Base-by-base conservation (phyloP, 30 jellyfish, hydroid and myxozoan species). In the Turritopsis dohrnii region DNA sequence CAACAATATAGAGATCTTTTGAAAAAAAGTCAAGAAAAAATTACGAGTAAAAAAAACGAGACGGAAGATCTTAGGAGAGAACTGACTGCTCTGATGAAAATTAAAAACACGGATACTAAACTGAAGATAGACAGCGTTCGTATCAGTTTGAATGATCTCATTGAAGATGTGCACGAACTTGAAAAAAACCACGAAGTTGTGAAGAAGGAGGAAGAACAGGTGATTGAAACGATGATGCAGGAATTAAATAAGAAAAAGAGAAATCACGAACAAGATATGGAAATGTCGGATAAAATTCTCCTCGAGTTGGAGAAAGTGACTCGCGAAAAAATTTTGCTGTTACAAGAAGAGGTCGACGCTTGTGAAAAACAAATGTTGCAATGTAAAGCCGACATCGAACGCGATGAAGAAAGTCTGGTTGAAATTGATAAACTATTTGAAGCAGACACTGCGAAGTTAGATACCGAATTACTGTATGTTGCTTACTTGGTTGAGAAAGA, bases 401-500 rank as follows among this genome's bases (percentile, higher is more conserved):
- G 95, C 21, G 81, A 79, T 41, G 92, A 88, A 52, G 97, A 89
- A 54, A 80, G 90, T 18, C 52, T 94, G 81, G 86, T 85, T 28
- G 96, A 88, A 54, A 60, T 94, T 20, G 89, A 83, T 53, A 89
- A 94, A 79, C 18, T 72, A 71, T 88, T 89, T 66, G 99, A 94
- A 66, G 91, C 95, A 19, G 65, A 66, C 80, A 81, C 75, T 52
- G 96, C 99, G 16, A 88, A 94, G 79, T 90, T 89, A 18, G 99
- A 94, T 41, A 79, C 96, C 53, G 99, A 94, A 66, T 84, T 94
- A 28, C 60, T 94, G 22, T 94, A 90, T 65, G 84, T 94, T 28
- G 96, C 97, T 22, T 94, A 94, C 74, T 74, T 94, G 23, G 74
- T 94, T 22, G 99, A 94, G 52, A 89, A 89, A 80, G 97, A 94